These are phyloP conservation scores for Epizoanthus illoricatus DNA, from an alignment of 92 coral and sea anemone genomes.

Conservation along the genomic window DNA sequence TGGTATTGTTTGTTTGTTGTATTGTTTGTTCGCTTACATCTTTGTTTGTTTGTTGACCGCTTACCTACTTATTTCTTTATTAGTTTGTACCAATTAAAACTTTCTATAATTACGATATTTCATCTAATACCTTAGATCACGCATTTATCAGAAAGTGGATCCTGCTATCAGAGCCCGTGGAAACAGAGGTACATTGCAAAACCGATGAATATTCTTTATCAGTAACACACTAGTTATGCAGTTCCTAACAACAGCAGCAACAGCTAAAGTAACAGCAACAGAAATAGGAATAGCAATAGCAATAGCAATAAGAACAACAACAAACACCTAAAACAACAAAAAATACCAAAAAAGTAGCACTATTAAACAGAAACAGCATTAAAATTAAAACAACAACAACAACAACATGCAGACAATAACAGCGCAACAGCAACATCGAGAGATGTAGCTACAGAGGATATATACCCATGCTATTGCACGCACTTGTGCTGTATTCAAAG, in stretches of 20 bases:
- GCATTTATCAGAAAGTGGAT: slow-evolving; percentile 90
- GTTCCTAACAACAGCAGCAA: too few relatives aligned
- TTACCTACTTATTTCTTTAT: neutral
- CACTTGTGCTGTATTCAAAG: too few relatives aligned
- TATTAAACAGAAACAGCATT: too few relatives aligned
- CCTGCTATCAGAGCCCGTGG: slow-evolving; percentile 66
- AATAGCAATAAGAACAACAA: too few relatives aligned
- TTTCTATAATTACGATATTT: neutral
- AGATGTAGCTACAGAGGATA: neutral
- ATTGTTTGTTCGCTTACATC: neutral
- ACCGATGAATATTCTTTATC: neutral
- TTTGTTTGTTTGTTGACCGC: neutral
- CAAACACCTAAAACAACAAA: too few relatives aligned
- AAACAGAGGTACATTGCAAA: slow-evolving; percentile 19
- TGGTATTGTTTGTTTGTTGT: neutral
- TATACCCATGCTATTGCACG: too few relatives aligned
- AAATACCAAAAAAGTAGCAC: neutral
- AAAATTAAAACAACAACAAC: too few relatives aligned
- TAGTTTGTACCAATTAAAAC: neutral
- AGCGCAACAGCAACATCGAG: neutral
- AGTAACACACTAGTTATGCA: too few relatives aligned
- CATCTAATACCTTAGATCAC: slow-evolving; percentile 55
- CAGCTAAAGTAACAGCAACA: too few relatives aligned
- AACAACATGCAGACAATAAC: too few relatives aligned
- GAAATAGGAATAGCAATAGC: too few relatives aligned